Base-by-base conservation (phyloP, 2,797 vertebrate genomes). In the Clarias pachynema region DNA sequence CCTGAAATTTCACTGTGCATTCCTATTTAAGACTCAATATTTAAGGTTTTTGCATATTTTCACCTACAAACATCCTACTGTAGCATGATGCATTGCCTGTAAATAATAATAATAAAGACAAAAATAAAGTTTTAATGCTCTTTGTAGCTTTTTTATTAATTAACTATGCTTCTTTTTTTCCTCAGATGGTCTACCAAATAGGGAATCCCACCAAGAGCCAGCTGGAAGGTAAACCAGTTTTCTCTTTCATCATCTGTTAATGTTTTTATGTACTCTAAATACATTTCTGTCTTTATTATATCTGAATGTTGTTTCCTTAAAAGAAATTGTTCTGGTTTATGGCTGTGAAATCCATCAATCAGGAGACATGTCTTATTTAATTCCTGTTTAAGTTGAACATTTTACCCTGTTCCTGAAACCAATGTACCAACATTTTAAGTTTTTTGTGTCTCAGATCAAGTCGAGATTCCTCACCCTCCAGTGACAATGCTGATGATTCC, bases 401-500 rank as follows among this genome's bases (percentile, higher is more conserved):
- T 34, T 59, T 31, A 4, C 14, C 53, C 9, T 12, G 34, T 77
- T 59, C 4, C 14, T 80, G 57, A 26, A 79, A 63, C 7, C 57
- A 18, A 14, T 37, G 34, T 40, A 16, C 1, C 7, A 56, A 56
- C 49, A 57, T 40, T 79, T 79, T 24, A 79, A 31, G 14, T 74
- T 81, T 29, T 88, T 29, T 63, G 5, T 86, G 31, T 68, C 9
- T 16, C 89, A 98, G 97, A 92, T 94, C 93, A 57, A 98, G 95
- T 90, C 94, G 96, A 89, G 96, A 96, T 85, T 93, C 94, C 0
- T 96, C 94, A 91, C 95, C 94, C 81, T 95, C 95, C 86, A 95
- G 96, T 89, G 98, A 97, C 86, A 96, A 94, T n/a, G 83, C 90
- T 68, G 97, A 98, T 26, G 96, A 97, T 72, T 86, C 94, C 88